Percentiles rank a stretch among this genome's conserved stretches.
phyloP scores from a whole-genome alignment of 2,113 vertebrate genomes.

The Seriola quinqueradiata region DNA sequence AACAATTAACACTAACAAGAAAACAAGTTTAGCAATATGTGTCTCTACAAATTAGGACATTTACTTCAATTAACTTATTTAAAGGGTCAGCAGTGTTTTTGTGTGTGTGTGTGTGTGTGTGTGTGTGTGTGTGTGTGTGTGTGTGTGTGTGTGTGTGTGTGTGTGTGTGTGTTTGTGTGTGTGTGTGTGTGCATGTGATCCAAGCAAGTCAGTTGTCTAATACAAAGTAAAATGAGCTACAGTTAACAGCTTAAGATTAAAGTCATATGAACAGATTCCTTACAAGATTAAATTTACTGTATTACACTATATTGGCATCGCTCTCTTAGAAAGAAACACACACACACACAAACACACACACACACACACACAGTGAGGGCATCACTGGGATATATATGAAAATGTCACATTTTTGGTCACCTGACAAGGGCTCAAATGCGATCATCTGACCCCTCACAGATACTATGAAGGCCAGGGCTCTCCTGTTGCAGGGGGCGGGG shows the following conservation, averaged over 20 bases:
- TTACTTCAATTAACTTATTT: not conserved
- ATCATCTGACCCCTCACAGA: slow-evolving; percentile 67
- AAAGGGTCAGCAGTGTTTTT: not conserved
- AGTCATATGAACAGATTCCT: not conserved
- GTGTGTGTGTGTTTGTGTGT: not conserved
- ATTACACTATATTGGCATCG: not conserved
- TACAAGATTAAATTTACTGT: not conserved
- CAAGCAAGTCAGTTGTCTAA: not conserved
- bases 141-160: not conserved
- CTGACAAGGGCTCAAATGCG: slow-evolving; percentile 67
- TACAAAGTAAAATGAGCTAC: not conserved
- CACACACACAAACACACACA: slow-evolving; percentile 12
- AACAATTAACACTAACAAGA: not conserved
- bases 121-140: not conserved
- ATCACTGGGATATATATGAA: slow-evolving; percentile 37
- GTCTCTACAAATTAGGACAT: not conserved
- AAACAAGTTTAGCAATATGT: not conserved
- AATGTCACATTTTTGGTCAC: slow-evolving; percentile 71
- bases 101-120: not conserved
- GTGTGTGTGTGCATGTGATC: not conserved
- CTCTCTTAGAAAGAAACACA: not conserved
- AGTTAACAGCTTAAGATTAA: not conserved
- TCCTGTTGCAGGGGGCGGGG: slow-evolving; percentile 61
- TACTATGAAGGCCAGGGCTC: slow-evolving; percentile 70
- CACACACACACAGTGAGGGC: slow-evolving; percentile 5